These are phyloP conservation scores for Macrotus californicus DNA, from an alignment of 2,113 vertebrate genomes.

Conservation along the genomic window DNA sequence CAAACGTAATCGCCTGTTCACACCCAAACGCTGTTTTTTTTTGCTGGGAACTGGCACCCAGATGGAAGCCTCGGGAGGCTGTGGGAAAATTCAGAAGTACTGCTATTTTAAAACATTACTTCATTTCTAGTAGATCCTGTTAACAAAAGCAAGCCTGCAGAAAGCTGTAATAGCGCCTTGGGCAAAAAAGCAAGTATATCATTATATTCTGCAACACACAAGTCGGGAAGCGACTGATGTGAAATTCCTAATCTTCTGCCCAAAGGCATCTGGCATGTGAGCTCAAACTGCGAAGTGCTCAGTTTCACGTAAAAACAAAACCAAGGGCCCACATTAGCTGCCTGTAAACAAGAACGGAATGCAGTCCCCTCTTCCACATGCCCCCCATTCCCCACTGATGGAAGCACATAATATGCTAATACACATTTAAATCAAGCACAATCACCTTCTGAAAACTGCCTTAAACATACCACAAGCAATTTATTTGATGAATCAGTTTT, in stretches of 20 bases:
- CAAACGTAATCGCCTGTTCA: not conserved
- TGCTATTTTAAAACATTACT: slow-evolving; percentile 20
- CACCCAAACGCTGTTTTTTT: not conserved
- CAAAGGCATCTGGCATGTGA: not conserved
- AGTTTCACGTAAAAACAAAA: slow-evolving; percentile 40
- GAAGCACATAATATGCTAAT: not conserved
- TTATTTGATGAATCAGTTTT: not conserved
- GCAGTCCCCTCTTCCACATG: not conserved
- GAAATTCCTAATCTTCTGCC: not conserved
- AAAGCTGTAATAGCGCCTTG: not conserved
- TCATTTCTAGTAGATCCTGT: not conserved
- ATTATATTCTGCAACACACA: not conserved
- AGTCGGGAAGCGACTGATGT: not conserved
- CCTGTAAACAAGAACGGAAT: slow-evolving; percentile 20
- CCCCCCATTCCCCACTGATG: not conserved
- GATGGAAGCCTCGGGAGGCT: not conserved
- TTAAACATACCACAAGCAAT: not conserved
- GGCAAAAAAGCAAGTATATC: not conserved
- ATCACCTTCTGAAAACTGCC: not conserved
- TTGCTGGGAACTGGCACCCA: not conserved
- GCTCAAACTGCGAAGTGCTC: slow-evolving; percentile 9
- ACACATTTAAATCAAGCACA: not conserved
- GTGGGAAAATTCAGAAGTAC: not conserved
- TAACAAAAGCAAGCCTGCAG: not conserved
- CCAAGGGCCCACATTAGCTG: not conserved